Base-by-base conservation (phyloP, 2,888 invertebrate genomes). In the Crematogaster levior region DNA sequence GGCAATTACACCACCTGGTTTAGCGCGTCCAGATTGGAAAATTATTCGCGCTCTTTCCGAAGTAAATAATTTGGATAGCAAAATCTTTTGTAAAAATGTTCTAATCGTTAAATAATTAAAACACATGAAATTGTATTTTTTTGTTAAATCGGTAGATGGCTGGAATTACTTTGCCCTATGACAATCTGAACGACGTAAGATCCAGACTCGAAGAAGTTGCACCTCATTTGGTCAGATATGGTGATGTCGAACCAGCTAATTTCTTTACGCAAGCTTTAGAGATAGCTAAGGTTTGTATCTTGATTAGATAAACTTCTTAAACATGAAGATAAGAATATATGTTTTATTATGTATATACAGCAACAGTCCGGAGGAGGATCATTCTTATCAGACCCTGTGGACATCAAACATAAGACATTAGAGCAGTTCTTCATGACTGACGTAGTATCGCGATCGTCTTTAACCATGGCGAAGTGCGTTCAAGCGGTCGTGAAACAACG, bases 391-490 rank as follows among this genome's bases (percentile, higher is more conserved):
- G 91, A 91, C 56, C 92, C 93, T 48, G 90, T 99, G 79, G 97
- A 97, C 91, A 96, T 98, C 3, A 96, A 97, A 90, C 96, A 97
- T 91, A 97, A 97, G 93, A 95, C 96, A 82, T 95, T 99, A 84
- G 97, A 98, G 94, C 97, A 98, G 93, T 98, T 96, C 95, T 98
- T 97, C 94, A 99, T 99, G 99, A 99, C 99, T 15, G 99, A 99
- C 95, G 95, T 98, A 7, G 98, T 99, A 92, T 98, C 98, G 88
- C 96, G 99, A 93, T 98, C 99, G 43, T 99, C 99, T 5, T 97
- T 98, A 85, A 99, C 99, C 70, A 99, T 99, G 99, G 99, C 99
- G 70, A 99, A 99, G 95, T 99, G 99, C 95, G 97, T 99, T 88
- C 97, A 98, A 92, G 99, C 99, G 18, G 98, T 97, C 3, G 95